Conservation (phyloP, 92 coral and sea anemone species). For the Epizoanthus ramosus region DNA sequence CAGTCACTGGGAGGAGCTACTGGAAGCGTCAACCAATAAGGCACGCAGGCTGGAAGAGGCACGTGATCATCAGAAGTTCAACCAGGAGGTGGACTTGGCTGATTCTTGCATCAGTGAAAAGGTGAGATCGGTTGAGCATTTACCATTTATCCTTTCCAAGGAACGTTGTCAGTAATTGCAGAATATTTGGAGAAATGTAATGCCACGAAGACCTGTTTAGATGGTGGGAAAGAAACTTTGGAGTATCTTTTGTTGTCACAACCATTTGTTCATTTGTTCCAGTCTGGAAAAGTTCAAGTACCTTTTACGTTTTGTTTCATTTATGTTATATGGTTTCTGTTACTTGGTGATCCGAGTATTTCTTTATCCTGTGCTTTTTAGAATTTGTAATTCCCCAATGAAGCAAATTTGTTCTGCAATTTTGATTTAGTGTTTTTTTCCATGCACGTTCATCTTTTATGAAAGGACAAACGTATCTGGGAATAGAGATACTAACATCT, state of each 20-base stretch:
- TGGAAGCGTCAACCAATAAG: slow-evolving; percentile 86
- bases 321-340: too few species aligned
- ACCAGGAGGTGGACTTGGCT: slow-evolving; percentile 83
- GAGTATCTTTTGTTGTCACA: not conserved
- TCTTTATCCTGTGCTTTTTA: too few species aligned
- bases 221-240: not conserved
- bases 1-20: slow-evolving; percentile 91
- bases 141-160: not conserved
- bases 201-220: not conserved
- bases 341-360: too few species aligned
- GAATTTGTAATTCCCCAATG: too few species aligned
- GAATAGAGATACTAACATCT: too few species aligned
- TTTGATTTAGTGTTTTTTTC: too few species aligned
- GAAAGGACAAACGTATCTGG: too few species aligned
- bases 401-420: too few species aligned
- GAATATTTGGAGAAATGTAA: not conserved
- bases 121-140: slow-evolving; percentile 42
- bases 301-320: too few species aligned
- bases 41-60: slow-evolving; percentile 87
- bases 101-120: slow-evolving; percentile 91
- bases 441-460: too few species aligned
- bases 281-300: too few species aligned
- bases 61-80: slow-evolving; percentile 88
- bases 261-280: too few species aligned
- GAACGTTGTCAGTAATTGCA: not conserved